phyloP scores from a whole-genome alignment of 2,888 invertebrate species.

The Neoaliturus tenellus region DNA sequence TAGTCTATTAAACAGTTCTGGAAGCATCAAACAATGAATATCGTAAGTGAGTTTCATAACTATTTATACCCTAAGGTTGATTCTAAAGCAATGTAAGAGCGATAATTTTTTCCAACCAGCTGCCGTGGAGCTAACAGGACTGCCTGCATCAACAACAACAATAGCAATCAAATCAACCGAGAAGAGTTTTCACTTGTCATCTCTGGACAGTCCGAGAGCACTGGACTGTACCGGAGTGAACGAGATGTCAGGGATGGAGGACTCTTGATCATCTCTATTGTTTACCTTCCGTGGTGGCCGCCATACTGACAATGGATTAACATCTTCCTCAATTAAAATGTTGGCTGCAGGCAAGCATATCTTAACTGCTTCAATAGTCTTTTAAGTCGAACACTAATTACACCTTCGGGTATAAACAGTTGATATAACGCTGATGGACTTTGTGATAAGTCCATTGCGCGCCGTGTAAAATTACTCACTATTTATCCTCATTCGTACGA shows the following conservation, averaged over 20 bases:
- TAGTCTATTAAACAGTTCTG: too few relatives aligned
- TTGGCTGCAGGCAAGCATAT: neutral
- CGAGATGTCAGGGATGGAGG: conserved; percentile 32
- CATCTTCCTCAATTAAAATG: conserved; percentile 28
- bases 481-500: neutral
- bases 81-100: too few relatives aligned
- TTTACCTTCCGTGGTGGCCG: neutral
- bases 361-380: neutral
- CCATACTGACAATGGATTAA: conserved; percentile 38
- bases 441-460: neutral
- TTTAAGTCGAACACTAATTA: neutral
- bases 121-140: neutral
- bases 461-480: neutral
- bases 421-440: conserved; percentile 30
- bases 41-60: too few relatives aligned
- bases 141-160: neutral
- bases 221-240: conserved; percentile 24
- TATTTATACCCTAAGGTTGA: too few relatives aligned
- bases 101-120: too few relatives aligned
- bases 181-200: conserved; percentile 22
- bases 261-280: conserved; percentile 20
- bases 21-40: too few relatives aligned
- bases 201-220: neutral
- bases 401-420: conserved; percentile 13
- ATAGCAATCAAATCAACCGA: conserved; percentile 1